Conservation (phyloP, 1,140 invertebrate genomes). For the Drosophila pruinosa region DNA sequence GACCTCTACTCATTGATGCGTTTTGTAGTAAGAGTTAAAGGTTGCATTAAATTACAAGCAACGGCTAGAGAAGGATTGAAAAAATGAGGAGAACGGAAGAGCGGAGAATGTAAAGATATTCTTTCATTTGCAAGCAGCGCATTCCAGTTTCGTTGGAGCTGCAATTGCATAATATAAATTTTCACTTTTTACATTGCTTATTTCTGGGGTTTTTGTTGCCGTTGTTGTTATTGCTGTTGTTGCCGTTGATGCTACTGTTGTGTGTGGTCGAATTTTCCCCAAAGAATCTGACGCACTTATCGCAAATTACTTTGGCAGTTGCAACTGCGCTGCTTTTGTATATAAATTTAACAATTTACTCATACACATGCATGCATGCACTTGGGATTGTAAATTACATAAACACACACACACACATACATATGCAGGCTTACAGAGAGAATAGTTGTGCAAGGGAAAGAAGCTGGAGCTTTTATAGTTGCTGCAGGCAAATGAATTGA, state of each 20-base stretch:
- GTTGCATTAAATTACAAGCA: conserved; percentile 8
- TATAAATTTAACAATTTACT: conserved; percentile 81
- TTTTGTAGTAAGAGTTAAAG: conserved; percentile 4
- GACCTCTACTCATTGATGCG: not conserved
- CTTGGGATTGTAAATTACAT: conserved; percentile 76
- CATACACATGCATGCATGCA: conserved; percentile 63
- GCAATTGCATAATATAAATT: conserved; percentile 54
- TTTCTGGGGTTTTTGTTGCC: conserved; percentile 19
- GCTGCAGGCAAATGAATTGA: conserved; percentile 52
- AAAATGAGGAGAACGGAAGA: not conserved
- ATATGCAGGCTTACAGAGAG: not conserved
- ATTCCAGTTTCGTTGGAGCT: conserved; percentile 47
- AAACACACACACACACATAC: conserved; percentile 33
- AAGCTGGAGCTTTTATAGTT: not conserved
- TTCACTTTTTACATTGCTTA: conserved; percentile 62
- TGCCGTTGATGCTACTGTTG: conserved; percentile 41
- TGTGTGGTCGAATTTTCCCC: conserved; percentile 75
- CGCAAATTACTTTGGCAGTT: conserved; percentile 81
- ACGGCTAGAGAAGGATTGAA: not conserved
- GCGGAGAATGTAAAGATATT: conserved; percentile 4
- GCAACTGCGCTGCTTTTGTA: conserved; percentile 73
- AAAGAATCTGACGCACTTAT: conserved; percentile 81
- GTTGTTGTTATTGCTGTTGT: conserved; percentile 1
- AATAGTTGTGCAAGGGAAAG: conserved; percentile 3
- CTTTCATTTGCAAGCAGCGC: conserved; percentile 37